These are phyloP conservation scores for Suricata suricatta DNA, from an alignment of 2,113 vertebrate genomes.

Conservation along the genomic window DNA sequence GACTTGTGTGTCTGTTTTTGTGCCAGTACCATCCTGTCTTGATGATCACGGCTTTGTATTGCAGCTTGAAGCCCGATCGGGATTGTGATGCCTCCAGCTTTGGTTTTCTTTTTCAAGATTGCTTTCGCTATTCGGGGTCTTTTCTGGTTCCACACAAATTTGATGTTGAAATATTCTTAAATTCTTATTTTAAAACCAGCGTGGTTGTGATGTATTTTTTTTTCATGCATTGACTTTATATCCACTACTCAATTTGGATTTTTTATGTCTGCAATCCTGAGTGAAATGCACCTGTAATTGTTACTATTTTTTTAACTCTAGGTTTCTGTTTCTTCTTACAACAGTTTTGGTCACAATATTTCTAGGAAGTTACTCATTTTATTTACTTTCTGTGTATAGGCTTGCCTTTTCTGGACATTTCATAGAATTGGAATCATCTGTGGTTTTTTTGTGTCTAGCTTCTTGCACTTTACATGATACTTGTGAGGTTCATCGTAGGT, in stretches of 20 bases:
- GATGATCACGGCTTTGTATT: too few species aligned
- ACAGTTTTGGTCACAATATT: not conserved
- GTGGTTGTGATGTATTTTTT: constrained; percentile 13
- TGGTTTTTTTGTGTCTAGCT: not conserved
- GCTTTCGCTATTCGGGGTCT: too few species aligned
- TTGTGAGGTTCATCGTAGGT: not conserved
- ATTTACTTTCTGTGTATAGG: not conserved
- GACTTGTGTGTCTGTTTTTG: too few species aligned
- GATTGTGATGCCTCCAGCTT: too few species aligned
- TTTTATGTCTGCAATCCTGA: not conserved
- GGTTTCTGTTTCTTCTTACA: not conserved
- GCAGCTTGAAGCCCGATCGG: too few species aligned
- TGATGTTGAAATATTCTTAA: not conserved
- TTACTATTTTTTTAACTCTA: not conserved
- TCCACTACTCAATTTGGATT: not conserved
- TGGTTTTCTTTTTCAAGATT: too few species aligned
- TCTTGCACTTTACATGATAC: not conserved
- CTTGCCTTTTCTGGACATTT: not conserved
- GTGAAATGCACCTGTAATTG: not conserved
- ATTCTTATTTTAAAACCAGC: not conserved
- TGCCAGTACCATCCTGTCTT: too few species aligned
- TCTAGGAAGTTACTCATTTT: not conserved
- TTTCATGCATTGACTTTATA: not conserved
- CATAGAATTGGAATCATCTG: not conserved
- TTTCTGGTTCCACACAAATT: too few species aligned